phyloP scores from a whole-genome alignment of 2,113 vertebrate species.

The Poeciliopsis occidentalis region DNA sequence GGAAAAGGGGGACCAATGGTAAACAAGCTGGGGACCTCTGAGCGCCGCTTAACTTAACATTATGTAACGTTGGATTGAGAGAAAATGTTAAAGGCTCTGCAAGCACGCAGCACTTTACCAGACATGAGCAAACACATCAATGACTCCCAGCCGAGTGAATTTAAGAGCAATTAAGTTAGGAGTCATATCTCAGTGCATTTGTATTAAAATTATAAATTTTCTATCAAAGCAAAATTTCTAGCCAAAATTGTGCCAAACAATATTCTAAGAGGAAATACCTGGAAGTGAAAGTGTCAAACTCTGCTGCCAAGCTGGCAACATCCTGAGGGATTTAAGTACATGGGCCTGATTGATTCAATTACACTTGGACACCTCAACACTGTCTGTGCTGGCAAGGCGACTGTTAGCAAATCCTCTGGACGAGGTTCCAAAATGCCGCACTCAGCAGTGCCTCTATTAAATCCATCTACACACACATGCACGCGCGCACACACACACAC shows the following conservation, averaged over 20 bases:
- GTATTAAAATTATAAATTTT: background rate
- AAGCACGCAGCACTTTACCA: background rate
- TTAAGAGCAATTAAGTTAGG: background rate
- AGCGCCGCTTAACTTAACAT: conserved; percentile 14
- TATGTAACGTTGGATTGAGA: conserved; percentile 30
- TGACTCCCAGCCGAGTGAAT: background rate
- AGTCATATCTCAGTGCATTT: background rate
- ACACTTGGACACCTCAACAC: conserved; percentile 49
- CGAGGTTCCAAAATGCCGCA: conserved; percentile 40
- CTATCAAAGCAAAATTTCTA: background rate
- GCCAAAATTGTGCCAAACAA: background rate
- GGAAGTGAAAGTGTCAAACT: conserved; percentile 17
- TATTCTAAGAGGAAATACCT: background rate
- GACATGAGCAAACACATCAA: background rate
- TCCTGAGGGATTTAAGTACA: conserved; percentile 36
- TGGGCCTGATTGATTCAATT: conserved; percentile 62
- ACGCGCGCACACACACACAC: too few relatives aligned
- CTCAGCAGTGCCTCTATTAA: conserved; percentile 42
- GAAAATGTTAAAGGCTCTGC: background rate
- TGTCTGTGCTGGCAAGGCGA: conserved; percentile 28
- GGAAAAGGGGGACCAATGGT: conserved; percentile 12
- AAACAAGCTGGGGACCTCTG: conserved; percentile 12
- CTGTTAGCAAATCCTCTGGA: conserved; percentile 57
- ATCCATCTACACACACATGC: background rate
- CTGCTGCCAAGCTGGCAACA: conserved; percentile 21